Base-by-base conservation (phyloP, 2,113 vertebrate species). In the Chaenogobius annularis region DNA sequence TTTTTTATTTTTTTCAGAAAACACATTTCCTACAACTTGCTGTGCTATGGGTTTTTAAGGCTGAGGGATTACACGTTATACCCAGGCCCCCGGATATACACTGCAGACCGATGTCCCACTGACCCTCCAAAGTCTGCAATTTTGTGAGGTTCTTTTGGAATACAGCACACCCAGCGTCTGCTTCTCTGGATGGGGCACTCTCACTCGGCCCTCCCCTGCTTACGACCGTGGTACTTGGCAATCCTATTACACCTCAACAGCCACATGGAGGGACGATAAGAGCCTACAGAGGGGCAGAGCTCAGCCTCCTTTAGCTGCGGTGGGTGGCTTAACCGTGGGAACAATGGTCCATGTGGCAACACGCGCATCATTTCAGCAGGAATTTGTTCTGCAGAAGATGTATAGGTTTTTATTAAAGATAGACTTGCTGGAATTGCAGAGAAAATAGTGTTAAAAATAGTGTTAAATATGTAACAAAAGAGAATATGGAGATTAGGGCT, bases 71-170 rank as follows among this genome's bases (percentile, higher is more conserved):
- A 90, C 81, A 81, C 87, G 83, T 88, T 88, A 77, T 85, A 84
- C 82, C 75, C 80, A 75, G 74, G 72, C 83, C 81, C 80, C 83
- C 73, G 79, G 81, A 92, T 82, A 88, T 82, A 88, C 88, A 81
- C 75, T 78, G 80, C 87, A 84, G 83, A 77, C 83, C 79, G 81
- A 72, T 79, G 81, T 87, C 82, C 85, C 83, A 85, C 75, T 91
- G 91, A 92, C 91, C 91, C 86, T 80, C 80, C 83, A 84, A 89
- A 90, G 83, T 85, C 85, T 78, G 81, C 88, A 88, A 92, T 91
- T 90, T 90, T 85, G 79, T 75, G 78, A 77, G 77, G 80, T 86
- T 89, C 88, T 90, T 90, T 84, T 86, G 79, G 84, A 85, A 46
- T 66, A 47, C 79, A 74, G 79, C 82, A 80, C 88, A 83, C 80